These are phyloP conservation scores for Ciconia stormi DNA, from an alignment of 2,113 vertebrate genomes.

Conservation along the genomic window DNA sequence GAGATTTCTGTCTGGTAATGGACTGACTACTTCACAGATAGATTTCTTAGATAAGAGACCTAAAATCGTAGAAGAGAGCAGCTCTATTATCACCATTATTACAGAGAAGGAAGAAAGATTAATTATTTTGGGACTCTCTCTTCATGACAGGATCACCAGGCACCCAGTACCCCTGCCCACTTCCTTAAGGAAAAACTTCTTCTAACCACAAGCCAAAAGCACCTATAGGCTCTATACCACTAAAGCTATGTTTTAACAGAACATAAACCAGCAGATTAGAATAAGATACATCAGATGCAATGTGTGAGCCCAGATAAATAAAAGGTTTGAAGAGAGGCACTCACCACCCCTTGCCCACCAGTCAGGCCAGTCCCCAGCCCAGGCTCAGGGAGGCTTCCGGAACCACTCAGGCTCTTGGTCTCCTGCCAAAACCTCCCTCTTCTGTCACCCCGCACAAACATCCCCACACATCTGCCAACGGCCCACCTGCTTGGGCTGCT, in stretches of 20 bases:
- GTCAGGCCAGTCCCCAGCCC: background rate
- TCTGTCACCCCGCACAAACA: fast-evolving
- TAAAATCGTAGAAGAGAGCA: background rate
- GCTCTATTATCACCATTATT: background rate
- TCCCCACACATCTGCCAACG: fast-evolving
- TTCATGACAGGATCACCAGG: background rate
- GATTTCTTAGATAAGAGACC: conserved; percentile 1
- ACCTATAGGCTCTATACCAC: background rate
- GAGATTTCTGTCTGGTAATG: conserved; percentile 2
- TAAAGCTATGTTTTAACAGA: background rate
- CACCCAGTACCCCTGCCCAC: fast-evolving
- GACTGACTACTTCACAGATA: background rate
- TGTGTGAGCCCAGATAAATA: background rate
- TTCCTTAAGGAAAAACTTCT: background rate
- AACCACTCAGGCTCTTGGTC: background rate
- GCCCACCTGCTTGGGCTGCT: background rate
- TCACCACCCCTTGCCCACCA: fast-evolving
- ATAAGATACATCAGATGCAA: background rate
- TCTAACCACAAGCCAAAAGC: background rate
- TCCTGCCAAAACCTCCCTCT: background rate
- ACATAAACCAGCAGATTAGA: background rate
- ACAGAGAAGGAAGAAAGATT: background rate
- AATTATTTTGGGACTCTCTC: background rate
- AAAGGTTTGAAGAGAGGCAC: background rate
- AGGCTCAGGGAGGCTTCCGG: background rate